These are phyloP conservation scores for Tokudaia tokunoshimensis DNA, from an alignment of 2,797 vertebrate genomes.

Conservation along the genomic window DNA sequence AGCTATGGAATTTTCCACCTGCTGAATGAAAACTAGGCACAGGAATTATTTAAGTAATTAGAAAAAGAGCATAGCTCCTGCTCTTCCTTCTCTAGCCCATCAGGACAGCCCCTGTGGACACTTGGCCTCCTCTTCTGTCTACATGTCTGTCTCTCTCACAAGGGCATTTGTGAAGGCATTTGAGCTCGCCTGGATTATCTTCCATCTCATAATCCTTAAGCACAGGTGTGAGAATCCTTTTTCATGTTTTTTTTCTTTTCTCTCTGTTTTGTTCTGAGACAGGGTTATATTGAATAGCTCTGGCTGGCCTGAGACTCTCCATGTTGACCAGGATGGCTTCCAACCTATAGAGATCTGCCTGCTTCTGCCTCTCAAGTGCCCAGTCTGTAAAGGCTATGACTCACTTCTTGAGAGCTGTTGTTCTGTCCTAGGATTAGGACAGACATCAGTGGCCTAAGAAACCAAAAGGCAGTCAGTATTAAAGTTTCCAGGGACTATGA, in stretches of 20 bases:
- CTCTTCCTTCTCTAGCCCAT: neutral
- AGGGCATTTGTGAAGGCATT: neutral
- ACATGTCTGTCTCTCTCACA: neutral
- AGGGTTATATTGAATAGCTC: neutral
- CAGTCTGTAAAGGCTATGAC: neutral
- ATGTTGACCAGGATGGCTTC: neutral
- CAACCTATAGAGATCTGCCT: neutral
- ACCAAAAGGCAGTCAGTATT: slow-evolving; percentile 2
- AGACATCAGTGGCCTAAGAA: neutral
- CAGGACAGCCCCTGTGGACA: neutral
- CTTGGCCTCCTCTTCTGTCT: neutral
- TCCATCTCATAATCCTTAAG: neutral
- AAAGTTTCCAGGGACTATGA: neutral
- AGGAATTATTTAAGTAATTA: neutral
- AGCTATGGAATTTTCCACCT: slow-evolving; percentile 36
- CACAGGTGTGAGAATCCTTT: neutral
- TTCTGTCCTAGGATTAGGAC: neutral
- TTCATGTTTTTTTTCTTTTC: too few species aligned
- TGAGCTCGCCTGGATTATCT: neutral
- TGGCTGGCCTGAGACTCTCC: neutral
- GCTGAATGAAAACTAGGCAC: neutral
- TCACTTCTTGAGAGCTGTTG: neutral
- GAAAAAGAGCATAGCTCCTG: neutral
- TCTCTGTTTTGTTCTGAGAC: neutral
- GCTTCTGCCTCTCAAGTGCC: neutral